Evolutionary conservation across 2,797 vertebrate genomes (phyloP).

Genomic region (Poeciliopsis paucimaculata): DNA sequence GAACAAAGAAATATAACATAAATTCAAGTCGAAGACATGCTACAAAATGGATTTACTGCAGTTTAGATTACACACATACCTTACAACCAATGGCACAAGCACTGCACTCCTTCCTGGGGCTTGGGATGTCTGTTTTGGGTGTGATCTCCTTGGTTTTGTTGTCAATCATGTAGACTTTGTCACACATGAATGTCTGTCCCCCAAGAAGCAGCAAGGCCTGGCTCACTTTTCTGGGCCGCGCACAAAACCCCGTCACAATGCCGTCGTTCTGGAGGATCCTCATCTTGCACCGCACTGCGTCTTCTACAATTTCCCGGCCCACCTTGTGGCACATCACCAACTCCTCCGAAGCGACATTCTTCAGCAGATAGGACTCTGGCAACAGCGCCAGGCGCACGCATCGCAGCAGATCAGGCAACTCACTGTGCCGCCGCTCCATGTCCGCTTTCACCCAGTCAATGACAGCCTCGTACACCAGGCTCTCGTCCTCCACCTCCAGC

Average conservation of each 20-base stretch:
- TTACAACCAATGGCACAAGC: conserved; percentile 89
- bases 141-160: conserved; percentile 88
- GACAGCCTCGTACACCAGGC: conserved; percentile 86
- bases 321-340: conserved; percentile 86
- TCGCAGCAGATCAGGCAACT: conserved; percentile 83
- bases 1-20: neutral
- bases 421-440: conserved; percentile 75
- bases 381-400: conserved; percentile 86
- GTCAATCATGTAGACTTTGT: conserved; percentile 88
- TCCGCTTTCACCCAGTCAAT: conserved; percentile 88
- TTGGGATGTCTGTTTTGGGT: conserved; percentile 87
- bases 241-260: conserved; percentile 86
- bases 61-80: conserved; percentile 54
- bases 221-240: conserved; percentile 85
- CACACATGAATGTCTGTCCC: conserved; percentile 89
- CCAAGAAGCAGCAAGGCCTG: conserved; percentile 87
- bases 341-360: conserved; percentile 83
- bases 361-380: conserved; percentile 83
- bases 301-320: conserved; percentile 86
- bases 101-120: conserved; percentile 88
- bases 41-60: neutral
- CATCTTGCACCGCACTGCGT: conserved; percentile 86
- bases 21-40: neutral
- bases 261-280: conserved; percentile 89
- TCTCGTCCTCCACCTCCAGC: conserved; percentile 88